Evolutionary conservation across 2,113 vertebrate genomes (phyloP).

Genomic region (Collichthys lucidus): DNA sequence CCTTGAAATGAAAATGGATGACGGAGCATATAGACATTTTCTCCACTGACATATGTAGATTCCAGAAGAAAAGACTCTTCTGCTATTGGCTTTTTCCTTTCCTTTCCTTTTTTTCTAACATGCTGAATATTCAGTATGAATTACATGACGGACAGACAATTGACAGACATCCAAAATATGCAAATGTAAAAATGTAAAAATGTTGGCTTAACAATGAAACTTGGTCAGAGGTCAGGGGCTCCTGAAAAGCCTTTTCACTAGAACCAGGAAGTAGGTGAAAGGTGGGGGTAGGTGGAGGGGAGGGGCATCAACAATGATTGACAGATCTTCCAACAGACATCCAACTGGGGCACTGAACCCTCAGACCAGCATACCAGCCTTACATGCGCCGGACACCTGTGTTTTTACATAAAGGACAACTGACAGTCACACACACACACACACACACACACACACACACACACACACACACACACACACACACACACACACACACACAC

Average conservation of each 20-base stretch:
- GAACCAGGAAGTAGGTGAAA: constrained; percentile 73
- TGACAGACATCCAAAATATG: neutral
- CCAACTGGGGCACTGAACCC: constrained; percentile 24
- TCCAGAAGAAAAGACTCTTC: neutral
- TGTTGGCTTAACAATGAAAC: neutral
- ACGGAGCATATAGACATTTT: neutral
- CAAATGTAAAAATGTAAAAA: neutral
- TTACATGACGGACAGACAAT: neutral
- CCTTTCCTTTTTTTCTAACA: neutral
- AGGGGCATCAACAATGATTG: constrained; percentile 71
- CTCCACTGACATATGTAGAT: neutral
- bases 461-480: neutral
- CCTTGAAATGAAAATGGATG: neutral
- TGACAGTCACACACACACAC: neutral
- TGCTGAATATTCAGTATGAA: neutral
- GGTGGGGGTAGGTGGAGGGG: constrained; percentile 46
- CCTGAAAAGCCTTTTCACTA: constrained; percentile 41
- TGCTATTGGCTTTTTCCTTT: neutral
- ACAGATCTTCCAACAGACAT: constrained; percentile 53
- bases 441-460: neutral
- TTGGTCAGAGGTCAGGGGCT: constrained; percentile 29
- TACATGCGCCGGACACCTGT: neutral
- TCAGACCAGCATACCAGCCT: neutral
- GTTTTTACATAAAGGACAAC: neutral
- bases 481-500: neutral